These are phyloP conservation scores for Aldrovandia affinis DNA, from an alignment of 2,797 vertebrate genomes.

Conservation along the genomic window DNA sequence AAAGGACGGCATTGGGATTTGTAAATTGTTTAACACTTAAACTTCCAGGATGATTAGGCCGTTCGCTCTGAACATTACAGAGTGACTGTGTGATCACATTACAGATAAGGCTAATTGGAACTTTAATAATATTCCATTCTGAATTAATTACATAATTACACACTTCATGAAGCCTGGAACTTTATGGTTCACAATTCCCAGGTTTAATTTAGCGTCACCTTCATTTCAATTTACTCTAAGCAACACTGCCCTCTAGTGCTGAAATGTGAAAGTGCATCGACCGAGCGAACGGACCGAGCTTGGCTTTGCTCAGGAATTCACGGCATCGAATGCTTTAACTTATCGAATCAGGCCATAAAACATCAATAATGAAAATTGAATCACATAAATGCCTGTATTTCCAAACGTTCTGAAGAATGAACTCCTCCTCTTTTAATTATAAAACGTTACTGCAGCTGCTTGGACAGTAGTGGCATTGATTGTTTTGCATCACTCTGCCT, in stretches of 20 bases:
- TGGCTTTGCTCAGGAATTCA: not conserved
- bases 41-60: constrained; percentile 25
- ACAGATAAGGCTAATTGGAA: constrained; percentile 25
- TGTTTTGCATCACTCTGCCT: too few species aligned
- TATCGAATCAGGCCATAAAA: not conserved
- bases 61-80: not conserved
- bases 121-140: constrained; percentile 27
- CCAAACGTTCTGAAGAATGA: too few species aligned
- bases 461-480: too few species aligned
- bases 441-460: too few species aligned
- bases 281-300: too few species aligned
- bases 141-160: constrained; percentile 29
- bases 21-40: constrained; percentile 25
- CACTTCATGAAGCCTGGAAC: constrained; percentile 16
- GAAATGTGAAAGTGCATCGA: not conserved
- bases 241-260: constrained; percentile 30
- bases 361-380: not conserved
- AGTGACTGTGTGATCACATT: constrained; percentile 33
- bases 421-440: too few species aligned
- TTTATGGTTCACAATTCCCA: constrained; percentile 10
- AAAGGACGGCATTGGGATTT: constrained; percentile 12
- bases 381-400: too few species aligned
- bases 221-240: not conserved
- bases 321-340: not conserved
- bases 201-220: not conserved